Evolutionary conservation across 2,797 vertebrate genomes (phyloP).

Genomic region (Allochrocebus solatus): DNA sequence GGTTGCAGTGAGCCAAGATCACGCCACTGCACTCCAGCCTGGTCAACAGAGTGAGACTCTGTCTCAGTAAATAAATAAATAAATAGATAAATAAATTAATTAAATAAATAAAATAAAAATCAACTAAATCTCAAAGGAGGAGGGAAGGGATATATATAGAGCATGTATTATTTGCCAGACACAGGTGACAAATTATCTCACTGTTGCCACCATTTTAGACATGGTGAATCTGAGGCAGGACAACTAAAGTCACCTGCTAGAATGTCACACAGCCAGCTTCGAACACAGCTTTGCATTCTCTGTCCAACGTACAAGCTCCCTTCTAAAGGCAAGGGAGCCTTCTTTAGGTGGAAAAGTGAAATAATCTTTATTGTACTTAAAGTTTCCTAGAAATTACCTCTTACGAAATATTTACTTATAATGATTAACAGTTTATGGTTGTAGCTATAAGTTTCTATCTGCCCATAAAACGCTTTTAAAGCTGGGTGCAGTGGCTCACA

Average conservation of each 20-base stretch:
- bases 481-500: background rate
- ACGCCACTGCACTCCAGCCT: background rate
- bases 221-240: background rate
- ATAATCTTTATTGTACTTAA: background rate
- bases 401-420: background rate
- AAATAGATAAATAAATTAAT: background rate
- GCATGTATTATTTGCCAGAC: background rate
- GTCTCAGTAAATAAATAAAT: background rate
- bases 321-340: background rate
- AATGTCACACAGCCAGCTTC: background rate
- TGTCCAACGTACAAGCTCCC: background rate
- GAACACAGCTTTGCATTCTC: background rate
- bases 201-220: background rate
- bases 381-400: background rate
- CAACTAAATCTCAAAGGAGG: background rate
- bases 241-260: background rate
- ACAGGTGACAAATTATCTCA: background rate
- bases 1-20: background rate
- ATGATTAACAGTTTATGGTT: constrained; percentile 22
- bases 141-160: background rate
- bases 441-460: constrained; percentile 20
- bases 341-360: background rate
- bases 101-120: background rate
- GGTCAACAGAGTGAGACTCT: background rate
- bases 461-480: constrained; percentile 5